Evolutionary conservation across 2,113 vertebrate species (phyloP), one percentile per base, ranked within the genome.

Genomic region (Scytalopus superciliaris): DNA sequence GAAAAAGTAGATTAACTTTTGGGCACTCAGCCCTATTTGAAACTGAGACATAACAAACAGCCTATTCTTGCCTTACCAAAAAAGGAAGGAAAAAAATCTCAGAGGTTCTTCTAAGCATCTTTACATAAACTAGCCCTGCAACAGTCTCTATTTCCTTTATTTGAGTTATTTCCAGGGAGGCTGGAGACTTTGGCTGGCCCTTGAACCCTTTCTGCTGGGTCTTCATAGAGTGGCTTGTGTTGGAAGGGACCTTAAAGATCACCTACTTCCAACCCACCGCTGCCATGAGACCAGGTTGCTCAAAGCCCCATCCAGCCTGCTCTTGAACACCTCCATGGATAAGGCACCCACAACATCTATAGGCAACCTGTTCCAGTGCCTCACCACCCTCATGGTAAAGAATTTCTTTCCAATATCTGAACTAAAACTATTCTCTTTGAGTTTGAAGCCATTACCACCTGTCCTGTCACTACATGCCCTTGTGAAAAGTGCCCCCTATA

Each of bases 201-300:
- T 33, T 49, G 27, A 78, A 30, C 3, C 1, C 2, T 0, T 62
- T 63, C 24, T 64, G 1, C 19, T 52, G 42, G 11, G 28, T 66
- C 49, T 59, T 52, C 44, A 59, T 24, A 2, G 9, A 45, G n/a
- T 22, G 16, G 2, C 44, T 75, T n/a, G 39, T 14, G 39, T 44
- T 39, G 24, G 52, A 60, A 68, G 0, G 28, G 30, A 33, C 63
- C 21, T 82, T 75, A 53, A 82, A 67, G 13, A 68, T 30, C 3
- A 3, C 7, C 5, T 2, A 24, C 15, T 45, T n/a, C 27, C 33
- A 42, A 5, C 6, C 9, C 2, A 2, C 6, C 4, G 24, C n/a
- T 81, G 23, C 77, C 12, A 11, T 9, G 18, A 33, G 8, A 14
- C 7, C 17, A 50, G 7, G 9, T 3, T 49, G 10, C 35, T 80